These are phyloP conservation scores for Sympetrum striolatum DNA, from an alignment of 2,888 invertebrate genomes.

Conservation along the genomic window DNA sequence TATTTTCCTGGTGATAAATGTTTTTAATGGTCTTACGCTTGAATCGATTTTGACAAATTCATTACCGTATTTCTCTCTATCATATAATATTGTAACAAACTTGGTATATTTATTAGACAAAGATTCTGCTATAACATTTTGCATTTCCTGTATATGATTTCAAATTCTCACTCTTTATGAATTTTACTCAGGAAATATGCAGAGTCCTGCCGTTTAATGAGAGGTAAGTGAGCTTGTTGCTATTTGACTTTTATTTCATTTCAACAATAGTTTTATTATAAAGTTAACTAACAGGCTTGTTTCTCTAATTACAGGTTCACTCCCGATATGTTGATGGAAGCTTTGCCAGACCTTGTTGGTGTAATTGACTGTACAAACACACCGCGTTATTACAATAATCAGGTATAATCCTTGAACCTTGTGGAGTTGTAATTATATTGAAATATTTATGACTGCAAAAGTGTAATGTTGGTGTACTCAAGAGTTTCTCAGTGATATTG, in stretches of 20 bases:
- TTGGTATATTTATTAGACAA: too few species aligned
- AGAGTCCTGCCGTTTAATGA: background rate
- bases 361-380: slow-evolving; percentile 6
- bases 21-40: too few species aligned
- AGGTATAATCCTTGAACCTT: background rate
- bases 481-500: too few species aligned
- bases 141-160: too few species aligned
- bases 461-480: too few species aligned
- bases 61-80: too few species aligned
- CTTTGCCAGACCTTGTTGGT: slow-evolving; percentile 2
- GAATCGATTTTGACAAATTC: too few species aligned
- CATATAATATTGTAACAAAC: too few species aligned
- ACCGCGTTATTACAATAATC: background rate
- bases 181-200: background rate
- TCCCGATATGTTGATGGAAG: background rate
- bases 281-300: background rate
- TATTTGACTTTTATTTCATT: background rate
- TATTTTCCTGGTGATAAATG: too few species aligned
- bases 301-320: background rate
- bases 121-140: too few species aligned
- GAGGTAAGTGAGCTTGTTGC: background rate
- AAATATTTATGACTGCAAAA: too few species aligned
- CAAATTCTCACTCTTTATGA: background rate
- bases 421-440: background rate
- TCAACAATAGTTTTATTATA: too few species aligned